Base-by-base conservation (phyloP, 2,113 vertebrate genomes). In the Paradisaea rubra region DNA sequence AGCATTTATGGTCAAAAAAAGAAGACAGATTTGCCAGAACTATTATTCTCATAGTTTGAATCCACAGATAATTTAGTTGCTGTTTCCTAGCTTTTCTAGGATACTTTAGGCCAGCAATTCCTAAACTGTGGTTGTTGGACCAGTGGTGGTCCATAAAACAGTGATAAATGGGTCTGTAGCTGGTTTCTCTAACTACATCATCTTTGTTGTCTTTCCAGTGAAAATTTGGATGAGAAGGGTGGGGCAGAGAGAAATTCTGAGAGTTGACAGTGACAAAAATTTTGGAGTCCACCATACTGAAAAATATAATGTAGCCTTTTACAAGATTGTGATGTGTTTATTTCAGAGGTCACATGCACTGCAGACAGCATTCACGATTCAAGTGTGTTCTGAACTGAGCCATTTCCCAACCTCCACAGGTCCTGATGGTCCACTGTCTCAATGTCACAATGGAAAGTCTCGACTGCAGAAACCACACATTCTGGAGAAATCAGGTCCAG, bases 141-240 rank as follows among this genome's bases (percentile, higher is more conserved):
- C 30, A 86, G 47, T 84, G 76, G 92, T 93, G 88, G 86, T 93
- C 94, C 2, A 8, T 92, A 86, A 90, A 93, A 80, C 64, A 80
- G 66, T 94, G 72, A 93, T 81, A 81, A 91, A 96, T 92, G 54
- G 30, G 42, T 87, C 72, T 93, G 68, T 86, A 73, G 68, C 68
- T 88, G 63, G 64, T 92, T 94, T 91, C 68, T 82, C 42, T 80
- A 80, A 66, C 74, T 73, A 17, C 47, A 82, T 77, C 88, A 94
- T 68, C 86, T 96, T 88, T 95, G 86, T 92, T 93, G 79, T 96
- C 59, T 77, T 96, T 95, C 92, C 94, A 95, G 0, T 77, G 52
- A 88, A 91, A 92, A 86, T 35, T 83, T 77, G 79, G 33, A 80
- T 73, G 71, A 63, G 59, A 80, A 88, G 88, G 42, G 76, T 83